Base-by-base conservation (phyloP, 2,113 vertebrate species). In the Psammodynastes pulverulentus region DNA sequence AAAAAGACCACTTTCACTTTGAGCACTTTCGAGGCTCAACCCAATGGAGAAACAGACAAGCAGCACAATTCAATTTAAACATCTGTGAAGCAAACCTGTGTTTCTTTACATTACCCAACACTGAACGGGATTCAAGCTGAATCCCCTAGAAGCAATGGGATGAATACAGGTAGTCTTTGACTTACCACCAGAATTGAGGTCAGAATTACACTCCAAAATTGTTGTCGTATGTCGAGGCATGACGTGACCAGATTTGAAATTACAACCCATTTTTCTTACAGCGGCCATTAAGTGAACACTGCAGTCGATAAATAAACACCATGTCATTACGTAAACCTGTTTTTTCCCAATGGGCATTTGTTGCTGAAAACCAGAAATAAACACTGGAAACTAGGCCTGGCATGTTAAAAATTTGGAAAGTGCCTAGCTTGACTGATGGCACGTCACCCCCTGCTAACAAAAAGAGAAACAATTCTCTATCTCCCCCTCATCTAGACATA, bases 21-120 rank as follows among this genome's bases (percentile, higher is more conserved):
- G 94, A 93, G 87, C 0, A 92, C 91, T 0, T 91, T 91, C 94
- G 91, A 90, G 53, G 90, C 91, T 95, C 79, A 72, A 94, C 45
- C 93, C 93, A 94, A 95, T 95, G 90, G 94, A 95, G 95, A 90
- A 56, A 89, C 9, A 94, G 94, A 94, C 84, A 89, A 95, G 91
- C 84, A 94, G 95, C 8, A 0, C 1, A 91, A 95, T 96, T 94
- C 94, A 91, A 84, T 88, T 3, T 0, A 56, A 93, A 87, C 92
- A 93, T 95, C 95, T 97, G 94, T 0, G 48, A 94, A 91, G 92
- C 90, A 94, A 92, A 94, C 93, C 56, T 92, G 17, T 6, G 8
- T 88, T 52, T 26, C 95, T 95, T 93, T 34, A 26, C 89, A 0
- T 12, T 4, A 29, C 26, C 58, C 86, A 45, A 86, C 26, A 54